Conservation (phyloP, 2,113 vertebrate genomes). For the Oceanodroma tethys region DNA sequence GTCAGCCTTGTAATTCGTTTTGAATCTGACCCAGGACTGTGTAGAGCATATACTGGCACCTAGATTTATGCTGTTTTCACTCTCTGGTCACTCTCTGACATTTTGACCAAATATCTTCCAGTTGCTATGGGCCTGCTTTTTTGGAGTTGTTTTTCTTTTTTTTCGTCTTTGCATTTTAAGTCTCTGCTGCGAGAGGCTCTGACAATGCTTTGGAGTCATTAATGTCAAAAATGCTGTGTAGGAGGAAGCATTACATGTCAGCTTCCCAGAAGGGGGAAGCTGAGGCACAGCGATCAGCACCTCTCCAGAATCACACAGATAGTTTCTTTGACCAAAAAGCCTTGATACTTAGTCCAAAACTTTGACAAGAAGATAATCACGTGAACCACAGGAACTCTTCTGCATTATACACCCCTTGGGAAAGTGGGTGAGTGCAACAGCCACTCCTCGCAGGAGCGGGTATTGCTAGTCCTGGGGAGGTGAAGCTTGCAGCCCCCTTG, state of each 20-base stretch:
- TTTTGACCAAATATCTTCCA: background rate
- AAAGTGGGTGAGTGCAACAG: background rate
- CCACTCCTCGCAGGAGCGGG: rapidly evolving
- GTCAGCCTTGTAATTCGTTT: conserved; percentile 4
- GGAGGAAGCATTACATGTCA: background rate
- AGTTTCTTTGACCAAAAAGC: background rate
- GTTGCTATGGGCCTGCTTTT: background rate
- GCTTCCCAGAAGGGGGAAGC: background rate
- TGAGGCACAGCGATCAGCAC: background rate
- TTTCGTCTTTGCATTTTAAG: background rate
- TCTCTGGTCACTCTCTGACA: background rate
- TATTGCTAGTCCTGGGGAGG: background rate
- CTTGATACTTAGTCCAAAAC: background rate
- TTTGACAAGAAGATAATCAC: background rate
- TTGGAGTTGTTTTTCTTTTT: background rate
- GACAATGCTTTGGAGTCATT: background rate
- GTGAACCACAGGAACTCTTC: background rate
- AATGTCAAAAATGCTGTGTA: background rate
- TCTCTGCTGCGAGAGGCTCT: background rate
- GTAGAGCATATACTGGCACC: background rate
- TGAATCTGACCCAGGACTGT: background rate
- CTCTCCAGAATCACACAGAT: background rate
- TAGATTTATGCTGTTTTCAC: background rate
- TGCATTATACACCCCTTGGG: background rate
- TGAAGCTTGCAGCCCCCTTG: background rate